Base-by-base conservation (phyloP, 2,113 vertebrate genomes). In the Holacanthus passer region DNA sequence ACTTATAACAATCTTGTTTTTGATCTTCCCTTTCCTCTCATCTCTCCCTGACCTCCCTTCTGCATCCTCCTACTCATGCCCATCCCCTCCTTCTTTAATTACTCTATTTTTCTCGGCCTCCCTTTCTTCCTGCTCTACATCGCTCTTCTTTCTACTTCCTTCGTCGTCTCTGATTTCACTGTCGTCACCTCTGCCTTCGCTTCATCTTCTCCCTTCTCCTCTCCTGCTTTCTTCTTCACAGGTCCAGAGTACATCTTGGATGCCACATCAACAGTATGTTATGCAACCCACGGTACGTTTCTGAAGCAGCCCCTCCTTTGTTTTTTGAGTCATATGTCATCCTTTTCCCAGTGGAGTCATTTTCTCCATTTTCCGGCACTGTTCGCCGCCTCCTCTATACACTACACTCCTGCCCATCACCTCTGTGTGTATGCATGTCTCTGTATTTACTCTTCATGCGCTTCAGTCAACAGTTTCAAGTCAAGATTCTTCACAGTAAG, bases 171-270 rank as follows among this genome's bases (percentile, higher is more conserved):
- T 76, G 56, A 27, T 73, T 12, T 27, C 5, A 17, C 20, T 66
- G 53, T 47, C 20, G 1, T 70, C 82, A 73, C 63, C 56, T 55
- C 24, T 22, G 39, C 52, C 72, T 77, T 29, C 41, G 13, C 48
- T 48, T 35, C 35, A 52, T 66, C 41, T 64, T 76, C 29, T 79
- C 71, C 67, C 50, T 48, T 86, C 19, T 76, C 47, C 29, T 78
- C 72, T 84, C 39, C 27, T 35, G 7, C 48, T 56, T 50, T 56
- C 39, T 41, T 58, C 55, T 60, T 59, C 67, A 79, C 95, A 99
- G 98, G 98, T 99, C 95, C 98, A 99, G 96, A 99, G 97, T 93
- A 98, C 98, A 94, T 99, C 98, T 94, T 99, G 98, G 98, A 99
- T 99, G 98, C 98, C 98, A 96, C 98, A 99, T 95, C 98, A 98